phyloP scores from a whole-genome alignment of 2,113 vertebrate genomes.

The Microcebus jonahi region DNA sequence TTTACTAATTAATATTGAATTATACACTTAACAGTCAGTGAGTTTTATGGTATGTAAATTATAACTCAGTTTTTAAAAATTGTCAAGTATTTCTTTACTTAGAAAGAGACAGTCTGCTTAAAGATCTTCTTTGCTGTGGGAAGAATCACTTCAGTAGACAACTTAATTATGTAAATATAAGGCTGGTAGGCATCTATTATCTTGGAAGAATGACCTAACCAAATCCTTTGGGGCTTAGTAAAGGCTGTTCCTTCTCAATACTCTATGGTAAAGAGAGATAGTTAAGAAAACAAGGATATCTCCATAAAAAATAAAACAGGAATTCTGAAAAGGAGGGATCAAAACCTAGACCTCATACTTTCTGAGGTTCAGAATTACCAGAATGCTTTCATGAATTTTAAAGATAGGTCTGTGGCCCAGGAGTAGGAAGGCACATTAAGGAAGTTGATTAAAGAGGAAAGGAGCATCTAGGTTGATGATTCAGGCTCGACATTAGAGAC shows the following conservation, averaged over 20 bases:
- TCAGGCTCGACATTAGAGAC: neutral
- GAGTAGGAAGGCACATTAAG: neutral
- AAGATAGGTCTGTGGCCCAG: neutral
- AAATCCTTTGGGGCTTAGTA: neutral
- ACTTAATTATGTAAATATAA: neutral
- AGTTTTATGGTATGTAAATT: neutral
- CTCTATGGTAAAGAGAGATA: conserved; percentile 11
- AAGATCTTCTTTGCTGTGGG: conserved; percentile 20
- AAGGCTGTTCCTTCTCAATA: conserved; percentile 30
- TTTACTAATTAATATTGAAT: neutral
- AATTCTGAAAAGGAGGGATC: neutral
- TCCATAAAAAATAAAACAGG: neutral
- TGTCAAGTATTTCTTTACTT: neutral
- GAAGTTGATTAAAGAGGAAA: conserved; percentile 12
- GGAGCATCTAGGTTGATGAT: neutral
- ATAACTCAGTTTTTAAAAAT: neutral
- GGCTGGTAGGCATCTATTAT: neutral
- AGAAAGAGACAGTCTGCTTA: neutral
- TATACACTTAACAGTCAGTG: neutral
- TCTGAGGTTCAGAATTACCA: conserved; percentile 27
- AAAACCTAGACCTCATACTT: neutral
- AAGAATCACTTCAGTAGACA: conserved; percentile 19
- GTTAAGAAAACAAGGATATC: neutral
- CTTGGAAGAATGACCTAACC: neutral
- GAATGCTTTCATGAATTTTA: neutral